phyloP scores from a whole-genome alignment of 1,140 invertebrate species.

The Archegozetes longisetosus region DNA sequence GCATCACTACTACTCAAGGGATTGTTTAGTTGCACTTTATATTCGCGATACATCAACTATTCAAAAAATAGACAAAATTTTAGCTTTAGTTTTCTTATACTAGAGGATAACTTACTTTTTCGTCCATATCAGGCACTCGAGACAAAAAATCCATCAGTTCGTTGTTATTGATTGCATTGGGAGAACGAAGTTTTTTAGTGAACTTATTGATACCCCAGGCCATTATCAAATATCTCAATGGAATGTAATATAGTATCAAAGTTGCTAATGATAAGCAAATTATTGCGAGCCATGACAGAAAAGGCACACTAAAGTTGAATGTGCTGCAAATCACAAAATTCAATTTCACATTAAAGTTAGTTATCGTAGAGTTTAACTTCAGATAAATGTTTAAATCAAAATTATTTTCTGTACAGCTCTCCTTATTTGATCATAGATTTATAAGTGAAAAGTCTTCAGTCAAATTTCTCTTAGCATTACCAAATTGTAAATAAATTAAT shows the following conservation, averaged over 20 bases:
- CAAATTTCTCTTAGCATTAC: too few species aligned
- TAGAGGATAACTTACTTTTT: constrained; percentile 10
- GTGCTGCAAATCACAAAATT: constrained; percentile 45
- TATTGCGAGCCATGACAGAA: constrained; percentile 82
- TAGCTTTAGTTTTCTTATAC: not conserved
- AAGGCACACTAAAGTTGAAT: constrained; percentile 93
- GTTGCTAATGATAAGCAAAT: constrained; percentile 30
- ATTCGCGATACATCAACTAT: not conserved
- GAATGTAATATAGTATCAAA: constrained; percentile 74
- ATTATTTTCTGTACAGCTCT: too few species aligned
- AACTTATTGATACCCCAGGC: constrained; percentile 98
- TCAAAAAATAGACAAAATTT: not conserved
- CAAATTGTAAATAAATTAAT: too few species aligned
- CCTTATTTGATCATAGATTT: too few species aligned
- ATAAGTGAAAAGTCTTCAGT: too few species aligned
- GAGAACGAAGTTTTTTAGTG: constrained; percentile 74
- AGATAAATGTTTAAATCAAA: too few species aligned
- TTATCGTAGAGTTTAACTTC: too few species aligned
- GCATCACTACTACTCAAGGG: not conserved
- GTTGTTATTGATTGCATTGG: constrained; percentile 90
- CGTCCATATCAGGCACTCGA: constrained; percentile 58
- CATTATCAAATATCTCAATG: constrained; percentile 76
- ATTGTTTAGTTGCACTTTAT: not conserved
- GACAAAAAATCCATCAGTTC: constrained; percentile 90
- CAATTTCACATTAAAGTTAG: too few species aligned